These are phyloP conservation scores for Bombus soroeensis DNA, from an alignment of 1,140 invertebrate species.

Conservation along the genomic window DNA sequence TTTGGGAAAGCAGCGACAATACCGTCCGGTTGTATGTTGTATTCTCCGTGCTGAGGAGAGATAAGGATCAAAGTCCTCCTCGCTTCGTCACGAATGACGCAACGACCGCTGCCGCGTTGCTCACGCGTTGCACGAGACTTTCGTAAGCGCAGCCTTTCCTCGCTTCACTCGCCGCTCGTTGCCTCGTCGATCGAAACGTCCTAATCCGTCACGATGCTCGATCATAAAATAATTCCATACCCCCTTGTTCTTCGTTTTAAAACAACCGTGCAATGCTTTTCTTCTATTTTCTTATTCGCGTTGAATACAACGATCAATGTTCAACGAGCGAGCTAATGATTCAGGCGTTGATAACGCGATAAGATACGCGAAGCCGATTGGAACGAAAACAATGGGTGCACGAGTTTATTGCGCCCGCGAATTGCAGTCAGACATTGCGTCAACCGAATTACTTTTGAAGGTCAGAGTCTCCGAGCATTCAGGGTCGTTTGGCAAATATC, in stretches of 20 bases:
- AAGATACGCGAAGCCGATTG: constrained; percentile 43
- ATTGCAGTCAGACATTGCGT: constrained; percentile 49
- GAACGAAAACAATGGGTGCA: constrained; percentile 52
- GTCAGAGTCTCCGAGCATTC: constrained; percentile 34
- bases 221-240: too few species aligned
- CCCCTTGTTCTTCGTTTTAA: background rate
- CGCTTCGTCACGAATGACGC: constrained; percentile 59
- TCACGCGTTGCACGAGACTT: constrained; percentile 68
- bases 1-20: constrained; percentile 9
- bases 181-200: background rate
- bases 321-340: constrained; percentile 1
- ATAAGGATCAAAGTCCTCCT: constrained; percentile 42
- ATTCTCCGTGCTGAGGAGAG: background rate
- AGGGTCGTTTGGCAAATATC: constrained; percentile 20
- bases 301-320: background rate
- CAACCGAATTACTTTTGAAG: constrained; percentile 23
- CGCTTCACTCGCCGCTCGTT: background rate
- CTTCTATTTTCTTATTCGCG: background rate
- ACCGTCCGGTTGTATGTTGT: constrained; percentile 12
- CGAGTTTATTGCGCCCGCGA: constrained; percentile 47
- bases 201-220: background rate
- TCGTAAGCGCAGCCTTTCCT: constrained; percentile 48
- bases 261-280: background rate
- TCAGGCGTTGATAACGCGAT: constrained; percentile 25
- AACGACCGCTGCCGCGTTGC: constrained; percentile 47